phyloP scores from a whole-genome alignment of 2,888 invertebrate genomes.

The Drosophila phalerata region DNA sequence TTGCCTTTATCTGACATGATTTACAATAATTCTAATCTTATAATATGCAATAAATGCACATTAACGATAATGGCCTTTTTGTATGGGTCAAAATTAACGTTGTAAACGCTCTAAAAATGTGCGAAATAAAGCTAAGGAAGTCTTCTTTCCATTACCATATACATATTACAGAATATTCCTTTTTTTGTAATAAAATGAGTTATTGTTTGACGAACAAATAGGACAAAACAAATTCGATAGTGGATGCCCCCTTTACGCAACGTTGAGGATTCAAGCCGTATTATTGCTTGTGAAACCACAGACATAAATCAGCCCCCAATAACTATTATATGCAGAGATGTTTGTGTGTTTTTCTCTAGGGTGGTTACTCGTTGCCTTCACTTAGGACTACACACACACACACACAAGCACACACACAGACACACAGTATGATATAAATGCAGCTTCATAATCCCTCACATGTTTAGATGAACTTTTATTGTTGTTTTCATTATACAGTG shows the following conservation, averaged over 20 bases:
- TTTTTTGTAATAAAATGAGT: too few relatives aligned
- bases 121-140: neutral
- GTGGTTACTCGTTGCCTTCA: constrained; percentile 36
- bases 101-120: too few relatives aligned
- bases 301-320: constrained; percentile 57
- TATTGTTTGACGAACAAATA: neutral
- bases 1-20: too few relatives aligned
- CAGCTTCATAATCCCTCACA: constrained; percentile 49
- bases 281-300: constrained; percentile 17
- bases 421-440: constrained; percentile 25
- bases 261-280: neutral
- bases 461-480: constrained; percentile 44
- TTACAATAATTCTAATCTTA: too few relatives aligned
- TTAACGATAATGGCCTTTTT: neutral
- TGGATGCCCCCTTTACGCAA: neutral
- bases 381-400: constrained; percentile 19
- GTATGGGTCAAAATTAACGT: too few relatives aligned
- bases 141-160: neutral
- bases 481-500: constrained; percentile 45
- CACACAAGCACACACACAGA: constrained; percentile 15
- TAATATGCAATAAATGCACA: neutral
- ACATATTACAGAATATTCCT: too few relatives aligned
- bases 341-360: constrained; percentile 33
- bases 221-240: neutral
- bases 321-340: constrained; percentile 13